Conservation (phyloP, 2,113 vertebrate species). For the Pristiophorus japonicus region DNA sequence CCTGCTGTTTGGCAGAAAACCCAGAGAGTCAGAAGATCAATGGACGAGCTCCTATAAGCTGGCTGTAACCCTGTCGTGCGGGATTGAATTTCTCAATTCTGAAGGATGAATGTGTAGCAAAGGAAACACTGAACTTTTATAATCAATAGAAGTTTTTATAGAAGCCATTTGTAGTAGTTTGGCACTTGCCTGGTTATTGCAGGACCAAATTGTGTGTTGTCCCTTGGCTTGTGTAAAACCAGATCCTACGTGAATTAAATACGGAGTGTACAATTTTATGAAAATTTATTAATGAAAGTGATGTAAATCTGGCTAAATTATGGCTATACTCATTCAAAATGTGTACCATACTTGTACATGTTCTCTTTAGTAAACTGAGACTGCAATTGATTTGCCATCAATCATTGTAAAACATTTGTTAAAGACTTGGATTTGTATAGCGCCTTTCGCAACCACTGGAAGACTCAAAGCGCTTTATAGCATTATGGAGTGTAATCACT, state of each 20-base stretch:
- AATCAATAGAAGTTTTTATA: background rate
- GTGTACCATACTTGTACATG: background rate
- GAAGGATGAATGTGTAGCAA: background rate
- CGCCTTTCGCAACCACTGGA: too few relatives aligned
- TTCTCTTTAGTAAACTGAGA: background rate
- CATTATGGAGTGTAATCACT: too few relatives aligned
- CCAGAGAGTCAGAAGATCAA: background rate
- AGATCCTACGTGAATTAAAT: background rate
- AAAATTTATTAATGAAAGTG: background rate
- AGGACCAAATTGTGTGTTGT: background rate
- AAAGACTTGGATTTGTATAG: too few relatives aligned
- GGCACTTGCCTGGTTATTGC: background rate
- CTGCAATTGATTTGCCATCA: background rate
- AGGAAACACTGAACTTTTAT: background rate
- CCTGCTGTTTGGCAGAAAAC: background rate
- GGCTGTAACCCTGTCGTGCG: background rate
- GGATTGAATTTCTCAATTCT: background rate
- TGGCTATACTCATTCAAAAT: background rate
- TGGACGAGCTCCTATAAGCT: too few relatives aligned
- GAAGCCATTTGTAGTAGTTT: background rate
- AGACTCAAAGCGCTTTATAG: too few relatives aligned
- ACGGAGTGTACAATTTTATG: background rate
- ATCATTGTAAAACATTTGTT: too few relatives aligned
- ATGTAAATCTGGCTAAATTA: background rate
- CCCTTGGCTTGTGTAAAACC: background rate